phyloP scores from a whole-genome alignment of 2,113 vertebrate species.

The Formicarius rufipectus region DNA sequence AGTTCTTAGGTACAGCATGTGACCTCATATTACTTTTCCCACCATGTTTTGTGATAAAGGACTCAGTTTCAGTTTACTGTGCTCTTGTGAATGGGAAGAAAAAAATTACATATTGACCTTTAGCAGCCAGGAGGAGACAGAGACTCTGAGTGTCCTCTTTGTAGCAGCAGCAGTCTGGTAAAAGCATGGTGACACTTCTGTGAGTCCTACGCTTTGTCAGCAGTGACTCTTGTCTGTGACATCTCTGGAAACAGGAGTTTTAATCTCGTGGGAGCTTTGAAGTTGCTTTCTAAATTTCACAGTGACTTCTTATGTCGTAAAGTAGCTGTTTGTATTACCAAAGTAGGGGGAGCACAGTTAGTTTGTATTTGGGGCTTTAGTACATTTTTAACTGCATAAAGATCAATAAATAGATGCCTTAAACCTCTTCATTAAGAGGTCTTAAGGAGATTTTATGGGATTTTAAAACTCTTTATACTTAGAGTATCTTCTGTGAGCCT shows the following conservation, averaged over 20 bases:
- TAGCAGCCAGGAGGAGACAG: background rate
- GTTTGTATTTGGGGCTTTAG: background rate
- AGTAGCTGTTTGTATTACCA: background rate
- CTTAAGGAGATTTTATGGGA: background rate
- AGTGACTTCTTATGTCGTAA: background rate
- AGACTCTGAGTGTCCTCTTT: background rate
- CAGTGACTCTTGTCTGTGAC: background rate
- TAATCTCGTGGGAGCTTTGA: background rate
- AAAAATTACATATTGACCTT: background rate
- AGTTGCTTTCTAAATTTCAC: background rate
- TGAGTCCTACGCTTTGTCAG: background rate
- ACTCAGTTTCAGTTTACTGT: background rate
- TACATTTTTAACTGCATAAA: background rate
- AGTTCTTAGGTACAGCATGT: background rate
- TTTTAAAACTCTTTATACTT: background rate
- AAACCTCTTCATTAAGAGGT: background rate
- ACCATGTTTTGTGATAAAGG: background rate
- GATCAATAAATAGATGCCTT: background rate
- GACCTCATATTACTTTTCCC: background rate
- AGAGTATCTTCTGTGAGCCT: background rate
- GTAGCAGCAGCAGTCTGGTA: background rate
- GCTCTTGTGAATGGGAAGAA: background rate
- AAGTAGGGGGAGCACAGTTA: background rate
- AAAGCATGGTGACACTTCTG: background rate
- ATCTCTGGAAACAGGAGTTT: background rate